Evolutionary conservation across 53 echinoderm and acorn worm genomes (phyloP), one percentile per base, ranked within the genome.

Genomic region (Luidia sarsii): DNA sequence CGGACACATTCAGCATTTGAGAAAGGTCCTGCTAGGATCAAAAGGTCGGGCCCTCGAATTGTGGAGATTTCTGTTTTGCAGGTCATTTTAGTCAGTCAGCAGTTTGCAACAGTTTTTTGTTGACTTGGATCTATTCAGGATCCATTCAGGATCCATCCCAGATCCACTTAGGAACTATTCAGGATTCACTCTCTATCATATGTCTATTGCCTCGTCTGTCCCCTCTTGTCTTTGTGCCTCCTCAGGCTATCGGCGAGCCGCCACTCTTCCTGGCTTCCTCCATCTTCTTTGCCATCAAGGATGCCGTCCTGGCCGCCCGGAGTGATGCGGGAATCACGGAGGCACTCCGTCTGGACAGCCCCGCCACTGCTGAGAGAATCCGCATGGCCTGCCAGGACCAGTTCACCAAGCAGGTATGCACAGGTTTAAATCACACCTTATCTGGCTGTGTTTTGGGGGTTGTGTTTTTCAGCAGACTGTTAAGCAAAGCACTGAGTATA

Each of bases 241-340:
- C 29, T 16, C 55, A 95, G 96, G 96, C 87, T 4, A 82, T 95
- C 3, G 96, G 96, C 23, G 96, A 95, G 48, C 96, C 96, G 11
- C 93, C 96, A 6, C 65, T 95, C 4, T 90, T 90, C 57, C 85
- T 95, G 37, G 90, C 93, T 20, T 64, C 96, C 2, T 95, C 93
- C 13, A 54, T 93, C 25, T 95, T 93, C 74, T 93, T 93, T 55
- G 95, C 95, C 67, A 93, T 95, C 71, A 93, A 90, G 52, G 95
- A 95, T 30, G 95, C 95, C 37, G 90, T 95, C 32, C 7, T 45
- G n/a, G 75, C 96, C 0, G 96, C 96, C 39, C 90, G 96, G 41
- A 48, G 84, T 28, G 90, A 93, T 83, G 88, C 85, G 4, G 93
- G 96, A 8, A 48, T 88, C 2, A 64, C 84, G 5, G 90, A 83